Evolutionary conservation across 1,140 invertebrate species (phyloP), one percentile per base, ranked within the genome.

Genomic region (Harpegnathos saltator): DNA sequence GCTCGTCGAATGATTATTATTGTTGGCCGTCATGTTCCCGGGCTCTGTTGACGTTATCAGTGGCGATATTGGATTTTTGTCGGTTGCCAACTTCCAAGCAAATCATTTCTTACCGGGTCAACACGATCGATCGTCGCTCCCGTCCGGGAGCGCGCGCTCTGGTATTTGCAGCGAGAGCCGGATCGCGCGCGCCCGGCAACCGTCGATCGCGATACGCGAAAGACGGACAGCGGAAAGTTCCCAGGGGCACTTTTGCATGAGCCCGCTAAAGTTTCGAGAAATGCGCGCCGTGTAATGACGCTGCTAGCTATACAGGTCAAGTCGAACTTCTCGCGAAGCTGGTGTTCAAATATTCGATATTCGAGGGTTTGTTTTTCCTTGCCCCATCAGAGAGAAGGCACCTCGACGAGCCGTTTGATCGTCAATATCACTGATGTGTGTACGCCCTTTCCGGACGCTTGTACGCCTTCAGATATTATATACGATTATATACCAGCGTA

Each of bases 161-260:
- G n/a, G 7, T 82, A 58, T 71, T 85, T 62, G 33, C 26, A 52
- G 26, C 59, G 61, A 48, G n/a, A 48, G n/a, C 50, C 48, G 38
- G 26, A 81, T 72, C 19, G 52, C 9, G 44, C 24, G 22, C 19
- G 52, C 9, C 52, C 24, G 22, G 50, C 54, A 52, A 74, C 74
- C 50, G 54, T 78, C 78, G 80, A 66, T 72, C 63, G 74, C 59
- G 68, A 72, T 38, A 72, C 24, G 33, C 38, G 44, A 61, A 75
- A 74, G 62, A 85, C n/a, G n/a, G n/a, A n/a, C 38, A 24, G 33
- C n/a, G 26, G n/a, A 74, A 87, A 85, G 72, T 87, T 85, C 33
- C 17, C 48, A 58, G 69, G 29, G 22, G 29, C 63, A 83, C 59
- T 82, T 77, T 83, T 86, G 26, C 72, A 75, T 63, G 69, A 71